Evolutionary conservation across 2,113 vertebrate genomes (phyloP).

Genomic region (Antechinus stuartii): DNA sequence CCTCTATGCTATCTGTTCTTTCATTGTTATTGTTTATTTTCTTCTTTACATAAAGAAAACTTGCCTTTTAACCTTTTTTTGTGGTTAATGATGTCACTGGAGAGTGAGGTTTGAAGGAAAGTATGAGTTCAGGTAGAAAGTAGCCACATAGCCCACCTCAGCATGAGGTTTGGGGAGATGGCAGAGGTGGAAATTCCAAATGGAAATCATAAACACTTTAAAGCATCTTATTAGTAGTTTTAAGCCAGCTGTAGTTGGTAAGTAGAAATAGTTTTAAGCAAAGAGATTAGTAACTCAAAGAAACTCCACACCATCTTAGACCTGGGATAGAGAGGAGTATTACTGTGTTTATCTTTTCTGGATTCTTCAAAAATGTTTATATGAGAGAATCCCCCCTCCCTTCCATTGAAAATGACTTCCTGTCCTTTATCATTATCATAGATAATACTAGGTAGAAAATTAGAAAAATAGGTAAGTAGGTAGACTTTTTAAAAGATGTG

Average conservation of each 20-base stretch:
- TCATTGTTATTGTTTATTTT: background rate
- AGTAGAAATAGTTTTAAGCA: background rate
- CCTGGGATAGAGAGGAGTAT: background rate
- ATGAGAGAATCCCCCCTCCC: background rate
- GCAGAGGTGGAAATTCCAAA: background rate
- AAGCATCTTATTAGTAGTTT: background rate
- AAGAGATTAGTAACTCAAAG: background rate
- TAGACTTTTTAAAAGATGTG: background rate
- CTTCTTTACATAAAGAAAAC: background rate
- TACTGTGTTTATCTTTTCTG: background rate
- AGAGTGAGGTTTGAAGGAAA: background rate
- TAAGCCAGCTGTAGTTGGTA: background rate
- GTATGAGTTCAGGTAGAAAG: background rate
- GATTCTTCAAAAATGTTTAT: background rate
- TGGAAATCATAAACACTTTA: background rate
- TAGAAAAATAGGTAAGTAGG: background rate
- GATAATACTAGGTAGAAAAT: background rate
- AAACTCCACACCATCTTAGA: background rate
- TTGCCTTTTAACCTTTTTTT: background rate
- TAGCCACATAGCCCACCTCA: background rate
- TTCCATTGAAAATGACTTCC: background rate
- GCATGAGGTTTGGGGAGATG: background rate
- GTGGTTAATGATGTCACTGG: background rate
- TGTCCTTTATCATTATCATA: background rate
- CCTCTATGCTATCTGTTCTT: background rate